Evolutionary conservation across 2,113 vertebrate species (phyloP), one percentile per base, ranked within the genome.

Genomic region (Rhea americana): DNA sequence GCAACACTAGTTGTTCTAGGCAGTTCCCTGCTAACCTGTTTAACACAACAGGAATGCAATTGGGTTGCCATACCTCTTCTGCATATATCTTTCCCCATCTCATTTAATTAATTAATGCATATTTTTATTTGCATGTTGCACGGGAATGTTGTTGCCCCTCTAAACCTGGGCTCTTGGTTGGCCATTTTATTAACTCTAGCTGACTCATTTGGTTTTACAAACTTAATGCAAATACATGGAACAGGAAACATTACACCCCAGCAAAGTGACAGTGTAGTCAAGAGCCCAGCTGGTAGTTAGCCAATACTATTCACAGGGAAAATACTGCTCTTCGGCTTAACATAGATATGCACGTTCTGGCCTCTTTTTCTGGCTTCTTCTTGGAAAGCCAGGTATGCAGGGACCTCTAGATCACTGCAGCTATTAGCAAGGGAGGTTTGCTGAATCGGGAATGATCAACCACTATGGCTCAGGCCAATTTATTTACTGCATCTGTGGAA

Each of bases 241-340:
- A 22, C 18, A 4, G 32, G n/a, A 37, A 70, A 26, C 2, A 1
- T 13, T 13, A 16, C 43, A 41, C 25, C 11, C 17, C 55, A 12
- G 35, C 32, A 16, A 73, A 81, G 32, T 2, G 15, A 6, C 47
- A 32, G 18, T 0, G 0, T 5, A 56, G 58, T 22, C 0, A 0
- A 30, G 45, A 45, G 32, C 47, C 28, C 45, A 11, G 35, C 13
- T 73, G 22, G 37, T 35, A 14, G n/a, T 14, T 61, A 61, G 37
- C 32, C 19, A 72, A 65, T 15, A 19, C 25, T 76, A 75, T 63
- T 35, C 7, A 16, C 1, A 0, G 35, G 37, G 62, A 63, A 85
- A 79, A 75, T n/a, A 17, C 0, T 8, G 1, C 47, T 18, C 35
- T 48, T 30, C 21, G 37, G 25, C 25, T 67, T 58, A 37, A 28